Evolutionary conservation across 2,113 vertebrate species (phyloP).

Genomic region (Bungarus multicinctus): DNA sequence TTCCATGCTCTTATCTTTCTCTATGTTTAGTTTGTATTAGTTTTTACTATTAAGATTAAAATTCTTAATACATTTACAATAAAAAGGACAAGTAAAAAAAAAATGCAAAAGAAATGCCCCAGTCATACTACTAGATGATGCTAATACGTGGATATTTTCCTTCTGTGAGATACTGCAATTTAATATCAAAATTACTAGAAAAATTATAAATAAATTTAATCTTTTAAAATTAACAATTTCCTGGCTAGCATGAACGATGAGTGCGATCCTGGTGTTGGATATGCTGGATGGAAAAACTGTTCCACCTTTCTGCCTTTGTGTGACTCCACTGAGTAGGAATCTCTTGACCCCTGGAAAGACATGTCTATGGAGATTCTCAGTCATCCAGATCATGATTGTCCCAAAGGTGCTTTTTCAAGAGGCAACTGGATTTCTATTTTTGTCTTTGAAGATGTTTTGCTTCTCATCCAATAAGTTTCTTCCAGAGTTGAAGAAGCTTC

Average conservation of each 20-base stretch:
- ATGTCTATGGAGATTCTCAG: too few species aligned
- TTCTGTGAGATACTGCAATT: background rate
- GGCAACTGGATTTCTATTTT: too few species aligned
- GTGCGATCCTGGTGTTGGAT: background rate
- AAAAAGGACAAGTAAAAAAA: background rate
- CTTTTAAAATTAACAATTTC: background rate
- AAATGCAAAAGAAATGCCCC: background rate
- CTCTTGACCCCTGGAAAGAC: background rate
- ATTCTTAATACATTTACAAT: background rate
- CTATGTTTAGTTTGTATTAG: too few species aligned
- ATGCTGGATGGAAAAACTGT: background rate
- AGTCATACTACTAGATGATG: background rate
- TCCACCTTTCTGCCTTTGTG: background rate
- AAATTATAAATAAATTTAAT: background rate
- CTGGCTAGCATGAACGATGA: background rate
- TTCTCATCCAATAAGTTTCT: too few species aligned
- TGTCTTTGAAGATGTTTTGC: too few species aligned
- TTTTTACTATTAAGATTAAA: background rate
- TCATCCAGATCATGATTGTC: too few species aligned
- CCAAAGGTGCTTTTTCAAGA: too few species aligned
- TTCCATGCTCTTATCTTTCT: background rate
- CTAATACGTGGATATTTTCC: background rate
- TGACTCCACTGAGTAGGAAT: background rate
- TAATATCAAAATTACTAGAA: background rate
- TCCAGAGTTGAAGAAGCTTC: too few species aligned